Conservation (phyloP, 2,797 vertebrate genomes). For the Iguana delicatissima region DNA sequence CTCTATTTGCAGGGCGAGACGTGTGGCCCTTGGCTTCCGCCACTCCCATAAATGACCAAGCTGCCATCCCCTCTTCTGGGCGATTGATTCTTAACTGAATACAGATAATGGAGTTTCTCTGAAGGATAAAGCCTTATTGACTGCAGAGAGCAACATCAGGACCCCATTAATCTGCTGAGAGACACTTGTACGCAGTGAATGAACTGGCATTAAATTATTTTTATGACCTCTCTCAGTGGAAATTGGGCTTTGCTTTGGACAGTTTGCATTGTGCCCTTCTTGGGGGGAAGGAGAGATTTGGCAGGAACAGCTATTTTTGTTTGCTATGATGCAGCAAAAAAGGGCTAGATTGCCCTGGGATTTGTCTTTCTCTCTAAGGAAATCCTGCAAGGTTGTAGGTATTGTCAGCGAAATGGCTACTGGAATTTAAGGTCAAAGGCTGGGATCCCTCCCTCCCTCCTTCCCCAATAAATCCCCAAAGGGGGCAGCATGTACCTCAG, state of each 20-base stretch:
- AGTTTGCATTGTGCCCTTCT: conserved; percentile 14
- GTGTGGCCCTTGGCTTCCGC: not conserved
- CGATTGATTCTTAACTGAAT: not conserved
- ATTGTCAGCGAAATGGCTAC: not conserved
- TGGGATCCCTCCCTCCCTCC: not conserved
- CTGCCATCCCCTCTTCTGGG: not conserved
- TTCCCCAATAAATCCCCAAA: not conserved
- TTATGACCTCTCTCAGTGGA: conserved; percentile 41
- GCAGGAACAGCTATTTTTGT: not conserved
- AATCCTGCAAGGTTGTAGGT: not conserved
- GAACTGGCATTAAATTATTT: conserved; percentile 51
- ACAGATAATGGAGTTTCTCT: not conserved
- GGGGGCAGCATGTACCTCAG: not conserved
- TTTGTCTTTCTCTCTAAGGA: not conserved
- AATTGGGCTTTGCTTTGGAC: conserved; percentile 41
- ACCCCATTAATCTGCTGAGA: conserved; percentile 36
- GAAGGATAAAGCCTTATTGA: not conserved
- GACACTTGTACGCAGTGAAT: conserved; percentile 45
- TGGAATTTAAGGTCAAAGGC: conserved; percentile 32
- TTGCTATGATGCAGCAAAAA: conserved; percentile 31
- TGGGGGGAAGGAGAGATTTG: conserved; percentile 22
- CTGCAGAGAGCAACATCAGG: conserved; percentile 22
- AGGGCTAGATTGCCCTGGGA: conserved; percentile 21
- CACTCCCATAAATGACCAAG: accelerated
- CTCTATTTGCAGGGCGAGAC: too few species aligned